phyloP scores from a whole-genome alignment of 2,888 invertebrate species.

The Agriopis aurantiaria region DNA sequence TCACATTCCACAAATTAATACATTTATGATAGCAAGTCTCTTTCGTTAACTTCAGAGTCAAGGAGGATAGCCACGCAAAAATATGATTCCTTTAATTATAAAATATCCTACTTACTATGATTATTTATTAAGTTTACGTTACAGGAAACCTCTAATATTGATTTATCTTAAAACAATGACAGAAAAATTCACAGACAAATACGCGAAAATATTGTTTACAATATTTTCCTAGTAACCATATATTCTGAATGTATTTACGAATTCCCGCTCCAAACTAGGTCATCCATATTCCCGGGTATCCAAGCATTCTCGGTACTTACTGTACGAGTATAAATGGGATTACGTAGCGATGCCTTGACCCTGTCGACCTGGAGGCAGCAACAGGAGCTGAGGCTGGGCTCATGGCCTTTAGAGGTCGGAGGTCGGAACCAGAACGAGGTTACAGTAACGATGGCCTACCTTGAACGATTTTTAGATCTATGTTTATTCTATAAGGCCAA shows the following conservation, averaged over 20 bases:
- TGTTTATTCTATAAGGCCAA: not conserved
- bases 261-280: slow-evolving; percentile 22
- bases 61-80: not conserved
- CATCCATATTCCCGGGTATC: slow-evolving; percentile 25
- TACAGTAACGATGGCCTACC: not conserved
- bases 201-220: slow-evolving; percentile 1
- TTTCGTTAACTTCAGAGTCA: not conserved
- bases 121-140: too few relatives aligned
- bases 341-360: slow-evolving; percentile 32
- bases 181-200: too few relatives aligned
- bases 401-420: slow-evolving; percentile 20
- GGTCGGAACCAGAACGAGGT: not conserved
- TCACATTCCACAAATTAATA: not conserved
- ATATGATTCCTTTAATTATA: too few relatives aligned
- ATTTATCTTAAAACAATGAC: too few relatives aligned
- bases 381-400: slow-evolving; percentile 18
- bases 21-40: not conserved
- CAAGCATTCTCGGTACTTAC: not conserved
- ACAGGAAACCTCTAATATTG: too few relatives aligned
- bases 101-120: too few relatives aligned
- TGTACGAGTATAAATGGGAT: slow-evolving; percentile 15
- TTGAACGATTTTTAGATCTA: too few relatives aligned
- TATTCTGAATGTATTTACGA: slow-evolving; percentile 3
- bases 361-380: slow-evolving; percentile 25
- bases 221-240: slow-evolving; percentile 2